Conservation (phyloP, 92 coral and sea anemone species). For the Umimayanthus kanabou region DNA sequence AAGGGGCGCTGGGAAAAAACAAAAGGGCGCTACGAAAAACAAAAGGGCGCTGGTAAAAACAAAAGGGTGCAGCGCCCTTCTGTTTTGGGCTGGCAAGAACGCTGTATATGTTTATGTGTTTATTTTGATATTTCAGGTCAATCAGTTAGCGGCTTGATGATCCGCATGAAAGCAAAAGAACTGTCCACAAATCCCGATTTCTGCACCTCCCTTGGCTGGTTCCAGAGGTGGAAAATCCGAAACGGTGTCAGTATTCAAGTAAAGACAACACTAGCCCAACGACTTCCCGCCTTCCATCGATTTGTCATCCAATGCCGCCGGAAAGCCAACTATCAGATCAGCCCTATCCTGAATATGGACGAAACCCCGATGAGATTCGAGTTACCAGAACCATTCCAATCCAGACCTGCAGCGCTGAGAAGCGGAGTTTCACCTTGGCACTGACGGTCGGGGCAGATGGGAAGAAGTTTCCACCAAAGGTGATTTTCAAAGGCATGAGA, state of each 20-base stretch:
- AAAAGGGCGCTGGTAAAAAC: too few species aligned
- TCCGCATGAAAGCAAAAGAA: slow-evolving; percentile 3
- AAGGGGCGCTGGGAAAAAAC: too few species aligned
- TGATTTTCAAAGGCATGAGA: background rate
- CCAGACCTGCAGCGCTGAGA: background rate
- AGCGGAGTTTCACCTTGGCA: background rate
- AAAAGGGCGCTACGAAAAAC: too few species aligned
- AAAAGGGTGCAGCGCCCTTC: too few species aligned
- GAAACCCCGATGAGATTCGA: too few species aligned
- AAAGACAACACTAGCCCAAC: slow-evolving; percentile 50
- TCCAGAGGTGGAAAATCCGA: slow-evolving; percentile 42
- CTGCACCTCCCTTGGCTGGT: slow-evolving; percentile 49
- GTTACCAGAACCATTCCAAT: too few species aligned
- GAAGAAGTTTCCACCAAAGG: background rate
- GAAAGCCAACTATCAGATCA: background rate
- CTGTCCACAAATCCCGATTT: background rate
- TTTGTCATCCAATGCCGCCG: too few species aligned
- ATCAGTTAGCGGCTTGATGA: slow-evolving; percentile 3
- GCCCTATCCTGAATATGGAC: too few species aligned
- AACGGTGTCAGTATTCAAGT: slow-evolving; percentile 27
- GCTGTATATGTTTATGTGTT: background rate
- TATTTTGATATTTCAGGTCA: background rate
- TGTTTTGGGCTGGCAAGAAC: too few species aligned
- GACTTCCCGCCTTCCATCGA: slow-evolving; percentile 20
- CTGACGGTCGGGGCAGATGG: background rate